phyloP scores from a whole-genome alignment of 2,113 vertebrate genomes.

The Narcine bancroftii region DNA sequence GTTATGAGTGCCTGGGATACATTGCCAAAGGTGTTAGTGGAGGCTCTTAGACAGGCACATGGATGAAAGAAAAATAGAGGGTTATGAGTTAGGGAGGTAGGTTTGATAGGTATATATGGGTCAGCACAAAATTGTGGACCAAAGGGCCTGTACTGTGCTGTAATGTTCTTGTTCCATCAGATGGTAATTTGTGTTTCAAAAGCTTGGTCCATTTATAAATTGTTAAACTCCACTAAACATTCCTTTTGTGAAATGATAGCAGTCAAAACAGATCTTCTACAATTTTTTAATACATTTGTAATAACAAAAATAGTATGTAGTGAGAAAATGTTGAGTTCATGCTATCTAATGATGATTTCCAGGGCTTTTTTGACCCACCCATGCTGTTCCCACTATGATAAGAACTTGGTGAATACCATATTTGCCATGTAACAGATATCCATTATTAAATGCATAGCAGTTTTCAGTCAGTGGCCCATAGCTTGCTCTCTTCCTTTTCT shows the following conservation, averaged over 20 bases:
- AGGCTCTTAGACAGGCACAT: too few species aligned
- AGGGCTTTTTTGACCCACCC: not conserved
- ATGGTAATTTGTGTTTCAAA: not conserved
- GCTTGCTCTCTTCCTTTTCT: too few species aligned
- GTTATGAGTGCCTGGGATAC: too few species aligned
- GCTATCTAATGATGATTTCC: not conserved
- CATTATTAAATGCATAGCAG: too few species aligned
- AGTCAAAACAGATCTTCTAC: not conserved
- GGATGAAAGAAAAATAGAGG: too few species aligned
- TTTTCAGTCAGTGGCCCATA: too few species aligned
- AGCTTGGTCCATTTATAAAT: not conserved
- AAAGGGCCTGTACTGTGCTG: too few species aligned
- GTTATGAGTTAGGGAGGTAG: too few species aligned
- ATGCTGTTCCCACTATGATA: not conserved
- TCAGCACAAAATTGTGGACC: too few species aligned
- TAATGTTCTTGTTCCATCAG: not conserved
- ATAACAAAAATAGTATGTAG: not conserved
- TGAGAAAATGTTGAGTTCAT: not conserved
- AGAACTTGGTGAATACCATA: not conserved
- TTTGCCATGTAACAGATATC: not conserved
- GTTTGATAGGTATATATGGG: too few species aligned
- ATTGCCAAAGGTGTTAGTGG: too few species aligned
- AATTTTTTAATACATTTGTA: not conserved
- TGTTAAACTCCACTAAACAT: not conserved
- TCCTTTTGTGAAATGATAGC: not conserved